Evolutionary conservation across 2,797 vertebrate genomes (phyloP).

Genomic region (Thripadectes ignobilis): DNA sequence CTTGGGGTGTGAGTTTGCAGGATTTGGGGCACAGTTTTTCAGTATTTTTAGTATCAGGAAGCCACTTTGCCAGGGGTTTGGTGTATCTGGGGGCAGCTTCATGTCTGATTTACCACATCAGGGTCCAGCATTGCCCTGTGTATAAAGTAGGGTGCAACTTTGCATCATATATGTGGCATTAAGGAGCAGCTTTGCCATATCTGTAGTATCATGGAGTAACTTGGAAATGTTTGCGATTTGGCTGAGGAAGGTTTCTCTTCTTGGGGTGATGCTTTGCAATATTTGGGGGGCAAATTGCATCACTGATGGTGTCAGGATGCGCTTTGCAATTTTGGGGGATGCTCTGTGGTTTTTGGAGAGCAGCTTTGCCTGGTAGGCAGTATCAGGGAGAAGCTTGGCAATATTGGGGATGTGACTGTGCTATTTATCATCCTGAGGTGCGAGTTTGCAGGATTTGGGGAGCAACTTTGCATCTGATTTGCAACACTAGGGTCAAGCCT

Average conservation of each 20-base stretch:
- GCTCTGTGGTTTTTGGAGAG: neutral
- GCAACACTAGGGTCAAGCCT: neutral
- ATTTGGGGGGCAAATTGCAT: neutral
- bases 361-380: neutral
- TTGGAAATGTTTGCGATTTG: neutral
- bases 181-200: neutral
- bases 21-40: neutral
- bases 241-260: neutral
- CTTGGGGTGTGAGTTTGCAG: accelerated
- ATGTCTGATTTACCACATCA: accelerated
- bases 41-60: neutral
- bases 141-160: neutral
- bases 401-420: neutral
- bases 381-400: neutral
- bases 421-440: neutral
- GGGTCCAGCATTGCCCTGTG: accelerated
- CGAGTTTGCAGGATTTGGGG: neutral
- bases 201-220: neutral
- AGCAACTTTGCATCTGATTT: no score
- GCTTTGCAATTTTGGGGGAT: accelerated
- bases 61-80: neutral
- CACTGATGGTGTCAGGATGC: neutral
- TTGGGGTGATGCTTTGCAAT: neutral
- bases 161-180: accelerated
- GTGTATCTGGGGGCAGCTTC: neutral